Percentiles rank a stretch among this genome's conserved stretches.
Conservation (phyloP, 2,113 vertebrate species). For the Mesitornis unicolor region DNA sequence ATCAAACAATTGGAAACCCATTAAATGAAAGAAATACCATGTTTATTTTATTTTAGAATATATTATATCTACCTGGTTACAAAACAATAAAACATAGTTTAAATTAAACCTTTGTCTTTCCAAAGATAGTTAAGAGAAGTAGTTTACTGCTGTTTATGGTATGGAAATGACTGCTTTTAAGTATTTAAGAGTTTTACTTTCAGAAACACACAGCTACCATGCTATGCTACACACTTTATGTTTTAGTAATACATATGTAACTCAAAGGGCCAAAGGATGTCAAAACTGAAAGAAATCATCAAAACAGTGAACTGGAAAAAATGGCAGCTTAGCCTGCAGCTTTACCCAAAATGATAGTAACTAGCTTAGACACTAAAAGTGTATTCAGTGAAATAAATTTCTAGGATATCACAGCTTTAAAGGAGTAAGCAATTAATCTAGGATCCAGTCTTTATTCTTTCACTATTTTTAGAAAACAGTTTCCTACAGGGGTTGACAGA, state of each 20-base stretch:
- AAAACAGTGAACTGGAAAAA: constrained; percentile 66
- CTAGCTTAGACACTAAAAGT: constrained; percentile 66
- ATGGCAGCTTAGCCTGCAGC: constrained; percentile 61
- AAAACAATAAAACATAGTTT: neutral
- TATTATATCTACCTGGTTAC: neutral
- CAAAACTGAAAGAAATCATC: constrained; percentile 63
- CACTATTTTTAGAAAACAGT: constrained; percentile 58
- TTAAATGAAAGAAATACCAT: neutral
- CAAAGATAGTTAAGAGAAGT: neutral
- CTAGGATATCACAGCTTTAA: constrained; percentile 55
- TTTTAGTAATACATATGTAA: constrained; percentile 65
- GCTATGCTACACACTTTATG: constrained; percentile 51
- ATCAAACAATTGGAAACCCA: neutral
- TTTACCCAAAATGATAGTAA: constrained; percentile 63
- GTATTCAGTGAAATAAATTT: constrained; percentile 43
- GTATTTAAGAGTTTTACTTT: constrained; percentile 67
- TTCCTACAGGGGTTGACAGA: constrained; percentile 40
- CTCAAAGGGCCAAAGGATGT: constrained; percentile 62
- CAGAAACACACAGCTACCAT: constrained; percentile 33
- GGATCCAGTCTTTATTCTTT: constrained; percentile 45
- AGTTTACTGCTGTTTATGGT: constrained; percentile 18
- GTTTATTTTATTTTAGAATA: neutral
- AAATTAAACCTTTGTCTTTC: neutral
- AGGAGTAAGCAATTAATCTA: constrained; percentile 58
- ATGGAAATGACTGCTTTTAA: constrained; percentile 42